Conservation (phyloP, 2,797 vertebrate genomes). For the Onychomys leucogaster region DNA sequence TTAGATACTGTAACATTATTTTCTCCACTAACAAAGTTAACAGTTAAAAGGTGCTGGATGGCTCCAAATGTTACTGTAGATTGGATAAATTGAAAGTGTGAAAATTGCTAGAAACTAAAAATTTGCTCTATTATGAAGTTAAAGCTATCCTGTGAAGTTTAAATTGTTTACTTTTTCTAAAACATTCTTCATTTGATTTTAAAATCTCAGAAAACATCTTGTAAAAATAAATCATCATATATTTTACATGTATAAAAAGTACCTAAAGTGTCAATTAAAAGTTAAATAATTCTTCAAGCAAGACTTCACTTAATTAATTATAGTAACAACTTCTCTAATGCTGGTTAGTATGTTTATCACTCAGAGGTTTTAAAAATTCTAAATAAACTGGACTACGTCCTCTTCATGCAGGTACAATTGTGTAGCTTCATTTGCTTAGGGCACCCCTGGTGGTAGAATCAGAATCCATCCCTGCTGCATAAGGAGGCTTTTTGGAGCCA, state of each 20-base stretch:
- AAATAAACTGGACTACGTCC: background rate
- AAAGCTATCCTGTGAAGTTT: background rate
- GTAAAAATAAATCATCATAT: background rate
- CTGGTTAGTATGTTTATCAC: background rate
- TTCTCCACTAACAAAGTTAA: background rate
- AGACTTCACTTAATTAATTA: background rate
- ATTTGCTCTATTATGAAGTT: background rate
- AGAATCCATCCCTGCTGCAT: too few species aligned
- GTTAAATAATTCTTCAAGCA: background rate
- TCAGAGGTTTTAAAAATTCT: background rate
- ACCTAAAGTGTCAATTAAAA: background rate
- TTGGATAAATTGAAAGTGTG: background rate
- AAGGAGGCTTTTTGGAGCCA: too few species aligned
- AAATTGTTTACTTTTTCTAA: background rate
- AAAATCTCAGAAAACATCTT: background rate
- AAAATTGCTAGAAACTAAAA: background rate
- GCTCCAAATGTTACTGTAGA: background rate
- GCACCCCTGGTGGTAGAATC: too few species aligned
- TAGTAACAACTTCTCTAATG: background rate
- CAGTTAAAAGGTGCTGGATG: background rate
- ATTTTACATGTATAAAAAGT: background rate
- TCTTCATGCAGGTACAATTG: too few species aligned
- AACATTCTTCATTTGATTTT: background rate
- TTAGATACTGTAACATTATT: background rate
- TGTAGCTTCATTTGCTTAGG: too few species aligned